Evolutionary conservation across 2,888 invertebrate genomes (phyloP).

Genomic region (Crioceris asparagi): DNA sequence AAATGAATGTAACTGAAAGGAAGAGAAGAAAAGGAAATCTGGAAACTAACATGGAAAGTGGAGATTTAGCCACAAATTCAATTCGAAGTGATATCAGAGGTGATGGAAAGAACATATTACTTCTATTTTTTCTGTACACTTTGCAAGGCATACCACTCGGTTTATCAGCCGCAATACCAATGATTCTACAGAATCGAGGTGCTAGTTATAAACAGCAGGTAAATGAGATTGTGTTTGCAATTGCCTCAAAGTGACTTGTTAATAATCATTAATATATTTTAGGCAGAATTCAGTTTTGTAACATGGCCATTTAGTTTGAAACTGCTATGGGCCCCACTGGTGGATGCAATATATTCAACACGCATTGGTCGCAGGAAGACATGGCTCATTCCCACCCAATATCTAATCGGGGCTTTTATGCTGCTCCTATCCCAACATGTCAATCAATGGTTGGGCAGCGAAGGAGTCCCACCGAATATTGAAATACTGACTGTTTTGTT

Average conservation of each 20-base stretch:
- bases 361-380: slow-evolving; percentile 88
- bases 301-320: slow-evolving; percentile 91
- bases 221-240: slow-evolving; percentile 10
- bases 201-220: slow-evolving; percentile 91
- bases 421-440: slow-evolving; percentile 62
- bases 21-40: too few species aligned
- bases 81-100: slow-evolving; percentile 44
- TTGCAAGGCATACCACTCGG: slow-evolving; percentile 94
- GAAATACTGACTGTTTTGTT: slow-evolving; percentile 74
- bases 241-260: background rate
- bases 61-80: slow-evolving; percentile 17
- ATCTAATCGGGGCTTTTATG: slow-evolving; percentile 84
- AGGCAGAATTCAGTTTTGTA: slow-evolving; percentile 88
- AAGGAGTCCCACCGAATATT: slow-evolving; percentile 53
- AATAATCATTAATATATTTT: slow-evolving; percentile 20
- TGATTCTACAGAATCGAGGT: slow-evolving; percentile 86
- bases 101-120: slow-evolving; percentile 69
- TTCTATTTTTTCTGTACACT: slow-evolving; percentile 86
- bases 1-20: slow-evolving; percentile 20
- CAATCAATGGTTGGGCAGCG: slow-evolving; percentile 60
- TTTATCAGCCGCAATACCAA: slow-evolving; percentile 86
- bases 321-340: slow-evolving; percentile 95
- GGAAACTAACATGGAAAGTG: slow-evolving; percentile 27
- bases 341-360: slow-evolving; percentile 80
- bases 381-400: slow-evolving; percentile 91